These are phyloP conservation scores for Xestia c-nigrum DNA, from an alignment of 2,888 invertebrate genomes.

Conservation along the genomic window DNA sequence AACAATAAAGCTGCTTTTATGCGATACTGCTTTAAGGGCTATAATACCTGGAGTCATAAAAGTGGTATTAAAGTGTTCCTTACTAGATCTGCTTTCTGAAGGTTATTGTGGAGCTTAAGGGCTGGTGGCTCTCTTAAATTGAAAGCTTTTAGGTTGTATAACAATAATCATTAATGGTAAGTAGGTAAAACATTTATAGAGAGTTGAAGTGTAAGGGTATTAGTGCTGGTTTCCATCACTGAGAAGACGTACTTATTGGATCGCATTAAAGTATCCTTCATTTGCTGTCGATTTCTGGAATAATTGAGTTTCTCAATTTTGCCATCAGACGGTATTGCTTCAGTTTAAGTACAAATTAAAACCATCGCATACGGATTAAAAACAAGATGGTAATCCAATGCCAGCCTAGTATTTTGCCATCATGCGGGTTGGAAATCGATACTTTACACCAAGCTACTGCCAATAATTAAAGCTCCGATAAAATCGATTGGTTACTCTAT, in stretches of 20 bases:
- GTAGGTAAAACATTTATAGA: neutral
- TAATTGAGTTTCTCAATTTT: neutral
- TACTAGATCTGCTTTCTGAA: slow-evolving; percentile 1
- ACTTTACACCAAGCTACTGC: neutral
- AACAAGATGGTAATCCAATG: neutral
- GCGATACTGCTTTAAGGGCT: neutral
- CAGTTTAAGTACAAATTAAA: neutral
- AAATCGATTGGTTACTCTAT: slow-evolving; percentile 6
- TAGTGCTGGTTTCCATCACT: neutral
- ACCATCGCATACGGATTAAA: neutral
- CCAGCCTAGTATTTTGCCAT: neutral
- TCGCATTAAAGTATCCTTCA: neutral
- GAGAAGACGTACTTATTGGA: neutral
- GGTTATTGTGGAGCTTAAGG: neutral
- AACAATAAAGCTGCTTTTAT: slow-evolving; percentile 2
- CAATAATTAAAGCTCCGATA: slow-evolving; percentile 4
- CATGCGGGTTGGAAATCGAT: slow-evolving; percentile 15
- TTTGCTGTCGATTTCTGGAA: neutral
- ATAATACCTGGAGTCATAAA: slow-evolving; percentile 31
- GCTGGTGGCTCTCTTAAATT: slow-evolving; percentile 7
- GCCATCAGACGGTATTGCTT: neutral
- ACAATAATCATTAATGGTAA: neutral
- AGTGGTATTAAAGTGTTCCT: slow-evolving; percentile 10
- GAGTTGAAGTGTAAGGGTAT: neutral
- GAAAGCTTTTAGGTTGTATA: neutral